Conservation (phyloP, 1,140 invertebrate species). For the Drosophila yakuba region DNA sequence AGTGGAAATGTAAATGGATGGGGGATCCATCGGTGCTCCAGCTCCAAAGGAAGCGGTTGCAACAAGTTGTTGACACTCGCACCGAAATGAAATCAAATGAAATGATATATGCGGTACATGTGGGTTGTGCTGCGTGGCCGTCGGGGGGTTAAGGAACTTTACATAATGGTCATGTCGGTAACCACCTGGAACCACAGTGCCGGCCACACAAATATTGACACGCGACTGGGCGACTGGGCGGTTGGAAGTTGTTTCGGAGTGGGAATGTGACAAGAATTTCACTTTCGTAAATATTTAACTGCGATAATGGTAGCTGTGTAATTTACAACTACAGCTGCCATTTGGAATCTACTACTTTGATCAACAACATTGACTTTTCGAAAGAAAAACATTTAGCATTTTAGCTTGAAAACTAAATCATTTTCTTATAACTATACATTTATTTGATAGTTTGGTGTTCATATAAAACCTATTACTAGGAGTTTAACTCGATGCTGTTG, state of each 20-base stretch:
- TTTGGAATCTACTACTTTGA: too few species aligned
- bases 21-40: not conserved
- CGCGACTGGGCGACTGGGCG: not conserved
- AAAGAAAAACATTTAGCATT: too few species aligned
- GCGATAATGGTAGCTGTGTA: not conserved
- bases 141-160: constrained; percentile 42
- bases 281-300: not conserved
- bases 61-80: constrained; percentile 52
- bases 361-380: too few species aligned
- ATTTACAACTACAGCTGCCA: not conserved
- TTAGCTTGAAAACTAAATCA: too few species aligned
- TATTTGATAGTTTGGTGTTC: too few species aligned
- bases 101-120: constrained; percentile 24
- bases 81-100: constrained; percentile 23
- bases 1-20: not conserved
- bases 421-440: too few species aligned
- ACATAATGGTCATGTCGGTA: constrained; percentile 37
- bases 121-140: constrained; percentile 12
- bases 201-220: constrained; percentile 47
- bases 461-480: too few species aligned
- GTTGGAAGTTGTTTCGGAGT: not conserved
- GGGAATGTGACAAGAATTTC: not conserved
- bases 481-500: too few species aligned
- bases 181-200: constrained; percentile 38
- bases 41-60: constrained; percentile 32